Percentiles rank a stretch among this genome's conserved stretches.
phyloP scores from a whole-genome alignment of 2,797 vertebrate species.

The Scomberomorus guttatus region DNA sequence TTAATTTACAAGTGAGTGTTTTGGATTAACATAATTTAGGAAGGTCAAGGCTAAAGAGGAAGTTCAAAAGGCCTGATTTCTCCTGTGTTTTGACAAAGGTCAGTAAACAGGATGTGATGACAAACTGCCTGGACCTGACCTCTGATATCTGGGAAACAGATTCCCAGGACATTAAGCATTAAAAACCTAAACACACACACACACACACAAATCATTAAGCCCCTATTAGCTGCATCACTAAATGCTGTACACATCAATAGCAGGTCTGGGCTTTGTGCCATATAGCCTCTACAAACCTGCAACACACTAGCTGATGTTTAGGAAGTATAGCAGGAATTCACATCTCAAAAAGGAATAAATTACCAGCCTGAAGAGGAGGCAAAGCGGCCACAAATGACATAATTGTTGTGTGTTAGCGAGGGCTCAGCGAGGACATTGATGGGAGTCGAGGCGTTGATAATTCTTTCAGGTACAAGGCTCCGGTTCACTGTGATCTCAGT shows the following conservation, averaged over 20 bases:
- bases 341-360: constrained; percentile 34
- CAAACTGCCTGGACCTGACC: constrained; percentile 39
- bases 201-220: constrained; percentile 23
- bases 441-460: constrained; percentile 43
- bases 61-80: constrained; percentile 29
- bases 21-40: constrained; percentile 61
- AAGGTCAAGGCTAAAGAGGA: constrained; percentile 50
- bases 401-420: constrained; percentile 41
- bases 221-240: constrained; percentile 25
- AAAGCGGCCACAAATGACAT: constrained; percentile 28
- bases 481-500: constrained; percentile 27
- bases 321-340: constrained; percentile 36
- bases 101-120: constrained; percentile 56
- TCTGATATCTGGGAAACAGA: constrained; percentile 20
- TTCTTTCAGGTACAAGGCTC: constrained; percentile 51
- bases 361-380: constrained; percentile 25
- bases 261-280: constrained; percentile 45
- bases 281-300: constrained; percentile 11
- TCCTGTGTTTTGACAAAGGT: constrained; percentile 39
- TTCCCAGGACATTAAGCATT: constrained; percentile 16
- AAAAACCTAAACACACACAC: not conserved
- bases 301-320: constrained; percentile 10
- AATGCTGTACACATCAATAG: constrained; percentile 29
- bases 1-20: constrained; percentile 64
- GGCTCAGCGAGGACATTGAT: constrained; percentile 42